These are phyloP conservation scores for Rhinichthys klamathensis DNA, from an alignment of 2,113 vertebrate genomes.

Conservation along the genomic window DNA sequence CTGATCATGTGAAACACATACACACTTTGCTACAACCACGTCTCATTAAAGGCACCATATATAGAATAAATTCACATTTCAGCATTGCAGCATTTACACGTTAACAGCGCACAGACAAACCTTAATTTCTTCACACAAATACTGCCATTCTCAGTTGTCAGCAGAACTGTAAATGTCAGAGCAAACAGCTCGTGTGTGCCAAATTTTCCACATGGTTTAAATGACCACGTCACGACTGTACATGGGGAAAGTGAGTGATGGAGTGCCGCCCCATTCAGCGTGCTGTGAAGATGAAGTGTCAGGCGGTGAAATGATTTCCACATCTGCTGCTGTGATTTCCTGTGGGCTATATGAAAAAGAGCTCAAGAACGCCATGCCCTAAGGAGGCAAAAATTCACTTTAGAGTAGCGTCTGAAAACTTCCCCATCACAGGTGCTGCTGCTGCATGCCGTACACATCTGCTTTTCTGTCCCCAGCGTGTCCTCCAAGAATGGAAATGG, in stretches of 20 bases:
- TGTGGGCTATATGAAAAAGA: conserved; percentile 18
- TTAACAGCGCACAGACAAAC: background rate
- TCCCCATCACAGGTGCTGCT: conserved; percentile 20
- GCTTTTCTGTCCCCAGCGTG: background rate
- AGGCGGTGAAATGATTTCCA: conserved; percentile 29
- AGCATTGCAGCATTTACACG: background rate
- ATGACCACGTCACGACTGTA: conserved; percentile 8
- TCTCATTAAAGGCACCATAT: background rate
- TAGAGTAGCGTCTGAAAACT: conserved; percentile 16
- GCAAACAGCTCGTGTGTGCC: conserved; percentile 8
- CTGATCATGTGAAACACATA: background rate
- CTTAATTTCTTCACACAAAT: background rate
- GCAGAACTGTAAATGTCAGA: background rate
- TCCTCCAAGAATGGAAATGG: conserved; percentile 16
- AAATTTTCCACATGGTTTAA: conserved; percentile 8
- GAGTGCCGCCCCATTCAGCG: conserved; percentile 13
- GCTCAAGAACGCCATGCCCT: conserved; percentile 10
- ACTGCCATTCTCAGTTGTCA: conserved; percentile 13
- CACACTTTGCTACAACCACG: background rate
- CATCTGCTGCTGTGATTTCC: conserved; percentile 41
- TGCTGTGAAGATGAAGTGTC: conserved; percentile 20
- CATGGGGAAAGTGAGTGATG: conserved; percentile 2
- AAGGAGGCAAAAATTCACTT: conserved; percentile 28
- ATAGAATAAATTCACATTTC: conserved; percentile 11
- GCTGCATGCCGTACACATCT: conserved; percentile 1